Evolutionary conservation across 2,888 invertebrate species (phyloP), one percentile per base, ranked within the genome.

Genomic region (Coelinius sp.): DNA sequence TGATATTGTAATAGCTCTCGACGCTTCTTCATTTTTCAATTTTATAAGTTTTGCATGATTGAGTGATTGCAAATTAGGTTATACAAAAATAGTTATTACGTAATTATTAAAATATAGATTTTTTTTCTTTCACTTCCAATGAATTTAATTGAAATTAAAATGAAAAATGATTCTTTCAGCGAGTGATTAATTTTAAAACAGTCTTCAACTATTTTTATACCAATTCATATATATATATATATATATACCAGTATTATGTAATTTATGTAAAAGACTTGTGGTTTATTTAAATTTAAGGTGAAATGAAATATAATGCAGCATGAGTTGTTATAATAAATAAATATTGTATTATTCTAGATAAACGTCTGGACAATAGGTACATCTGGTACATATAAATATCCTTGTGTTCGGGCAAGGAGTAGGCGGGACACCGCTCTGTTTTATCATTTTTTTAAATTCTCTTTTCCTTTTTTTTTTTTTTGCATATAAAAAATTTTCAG

Each of bases 341-440:
- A 82, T 80, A 70, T 80, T 78, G 79, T 79, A 77, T 81, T 81
- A 79, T 74, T 74, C 78, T 82, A 80, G 75, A 71, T 79, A 79
- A 81, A 80, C 76, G 78, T 79, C 78, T 81, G 82, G 79, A 77
- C 68, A 66, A 77, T 79, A 79, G 80, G 76, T 80, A 81, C 78
- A 79, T 79, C 80, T 76, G 80, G 76, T 80, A 81, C 78, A 79
- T 79, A 81, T 76, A 79, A 82, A 81, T 79, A 79, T 76, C 76
- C 78, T 79, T 78, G 20, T 76, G 77, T 59, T 74, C 79, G 76
- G 73, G 78, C 76, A 75, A 75, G 76, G 77, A 74, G 77, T 75
- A 27, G 6, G 68, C 74, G 66, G 71, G 72, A 75, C 74, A 68
- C 63, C 46, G 53, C 66, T 71, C 24, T 68, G 56, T 68, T 65